Base-by-base conservation (phyloP, 2,797 vertebrate species). In the Spinus olivaceus region DNA sequence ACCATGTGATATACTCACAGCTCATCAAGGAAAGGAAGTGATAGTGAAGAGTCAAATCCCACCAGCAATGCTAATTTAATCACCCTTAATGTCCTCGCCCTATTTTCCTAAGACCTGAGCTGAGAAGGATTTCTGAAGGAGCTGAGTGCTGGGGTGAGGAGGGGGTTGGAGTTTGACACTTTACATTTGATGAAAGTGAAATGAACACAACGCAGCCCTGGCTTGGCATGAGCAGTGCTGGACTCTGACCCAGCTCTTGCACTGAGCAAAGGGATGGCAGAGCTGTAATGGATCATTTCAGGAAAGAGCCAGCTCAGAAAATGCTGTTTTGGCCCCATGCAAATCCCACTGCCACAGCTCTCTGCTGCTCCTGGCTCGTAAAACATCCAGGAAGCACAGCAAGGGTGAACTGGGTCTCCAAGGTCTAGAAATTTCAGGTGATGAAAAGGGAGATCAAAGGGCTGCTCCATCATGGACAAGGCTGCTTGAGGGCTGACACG, bases 311-410 rank as follows among this genome's bases (percentile, higher is more conserved):
- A 47, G 47, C 54, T 54, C 8, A 0, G 30, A 50, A 57, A 60
- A 46, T 25, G 61, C 3, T 3, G 2, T 8, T 24, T 21, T 0
- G 1, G 32, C 28, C 51, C 39, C 1, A 0, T 10, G 37, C 35
- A 78, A 79, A 89, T 28, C 42, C 65, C 86, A 18, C 14, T 37
- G 53, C 27, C 72, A 35, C 54, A 20, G 53, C 1, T 9, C 70
- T 83, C 77, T 16, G 69, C 69, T 71, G 50, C 64, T 47, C 32
- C 33, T 2, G 0, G 66, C 56, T 59, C 0, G 0, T 65, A 44
- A 88, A 60, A 47, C 30, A 72, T 50, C 47, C 9, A 3, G 65
- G 16, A 54, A 69, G 28, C 1, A 10, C 35, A 42, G 59, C 22
- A 64, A 53, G 46, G 46, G 54, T 0, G 0, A 74, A 47, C 19